These are phyloP conservation scores for Linyphia triangularis DNA, from an alignment of 2,888 invertebrate genomes.

Conservation along the genomic window DNA sequence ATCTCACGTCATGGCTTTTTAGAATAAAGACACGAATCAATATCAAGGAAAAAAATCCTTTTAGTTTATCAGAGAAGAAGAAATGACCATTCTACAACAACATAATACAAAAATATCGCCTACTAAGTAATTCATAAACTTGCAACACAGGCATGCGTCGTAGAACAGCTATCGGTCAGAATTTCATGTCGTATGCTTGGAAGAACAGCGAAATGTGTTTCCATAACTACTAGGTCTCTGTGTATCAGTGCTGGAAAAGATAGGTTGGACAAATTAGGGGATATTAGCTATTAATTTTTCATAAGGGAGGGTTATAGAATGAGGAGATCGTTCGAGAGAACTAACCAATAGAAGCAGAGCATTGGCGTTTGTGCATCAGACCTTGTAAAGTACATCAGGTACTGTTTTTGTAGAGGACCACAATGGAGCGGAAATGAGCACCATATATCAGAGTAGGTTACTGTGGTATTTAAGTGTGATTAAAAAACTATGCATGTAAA, in stretches of 20 bases:
- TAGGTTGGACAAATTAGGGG: slow-evolving; percentile 51
- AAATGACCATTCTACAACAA: neutral
- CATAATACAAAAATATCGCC: neutral
- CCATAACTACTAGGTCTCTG: slow-evolving; percentile 67
- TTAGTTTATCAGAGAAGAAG: slow-evolving; percentile 10
- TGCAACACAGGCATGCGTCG: neutral
- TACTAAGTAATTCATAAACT: slow-evolving; percentile 41
- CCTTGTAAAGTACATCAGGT: slow-evolving; percentile 13
- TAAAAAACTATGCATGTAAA: neutral
- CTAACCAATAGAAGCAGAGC: slow-evolving; percentile 25
- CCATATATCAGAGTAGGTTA: neutral
- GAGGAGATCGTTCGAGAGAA: slow-evolving; percentile 13
- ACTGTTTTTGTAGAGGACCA: neutral
- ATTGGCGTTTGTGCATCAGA: slow-evolving; percentile 10
- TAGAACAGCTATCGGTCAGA: slow-evolving; percentile 10
- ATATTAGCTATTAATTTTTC: slow-evolving; percentile 60
- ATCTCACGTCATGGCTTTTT: slow-evolving; percentile 22
- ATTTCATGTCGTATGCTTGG: slow-evolving; percentile 30
- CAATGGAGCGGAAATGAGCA: neutral
- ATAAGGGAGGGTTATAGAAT: slow-evolving; percentile 25
- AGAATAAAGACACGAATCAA: neutral
- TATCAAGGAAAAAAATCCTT: neutral
- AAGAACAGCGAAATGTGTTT: slow-evolving; percentile 40
- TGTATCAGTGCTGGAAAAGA: slow-evolving; percentile 3
- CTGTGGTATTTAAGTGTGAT: neutral